These are phyloP conservation scores for Beroe forskalii DNA, from an alignment of 37 sponge, comb jelly and placozoan genomes.

Conservation along the genomic window DNA sequence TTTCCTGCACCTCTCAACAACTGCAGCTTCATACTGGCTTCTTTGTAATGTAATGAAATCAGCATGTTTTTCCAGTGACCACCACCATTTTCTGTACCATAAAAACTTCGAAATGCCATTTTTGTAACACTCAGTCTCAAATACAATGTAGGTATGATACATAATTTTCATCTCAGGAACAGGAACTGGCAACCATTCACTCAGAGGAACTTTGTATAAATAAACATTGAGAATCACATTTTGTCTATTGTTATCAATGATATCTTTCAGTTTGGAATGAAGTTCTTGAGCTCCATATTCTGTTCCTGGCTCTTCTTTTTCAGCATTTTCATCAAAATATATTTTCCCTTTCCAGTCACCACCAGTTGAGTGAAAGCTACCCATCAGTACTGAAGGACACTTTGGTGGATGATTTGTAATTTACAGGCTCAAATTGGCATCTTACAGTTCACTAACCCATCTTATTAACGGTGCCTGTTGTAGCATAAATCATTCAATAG, in stretches of 20 bases:
- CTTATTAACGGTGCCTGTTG: too few relatives aligned
- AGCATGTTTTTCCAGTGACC: background rate
- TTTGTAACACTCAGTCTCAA: background rate
- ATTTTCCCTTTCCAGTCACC: background rate
- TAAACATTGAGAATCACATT: background rate
- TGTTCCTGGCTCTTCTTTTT: background rate
- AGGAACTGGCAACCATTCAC: background rate
- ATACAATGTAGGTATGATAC: background rate
- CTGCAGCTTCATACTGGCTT: background rate
- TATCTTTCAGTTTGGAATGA: background rate
- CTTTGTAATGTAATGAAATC: background rate
- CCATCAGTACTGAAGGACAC: too few relatives aligned
- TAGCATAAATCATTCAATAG: too few relatives aligned
- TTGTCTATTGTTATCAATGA: background rate
- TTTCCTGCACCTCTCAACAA: background rate
- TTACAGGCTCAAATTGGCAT: too few relatives aligned
- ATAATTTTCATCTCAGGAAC: background rate
- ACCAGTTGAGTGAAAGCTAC: background rate
- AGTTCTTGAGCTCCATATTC: background rate
- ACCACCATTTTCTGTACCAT: background rate
- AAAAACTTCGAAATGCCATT: background rate
- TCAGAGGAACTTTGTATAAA: background rate
- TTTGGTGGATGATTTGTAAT: too few relatives aligned
- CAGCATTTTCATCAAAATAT: background rate
- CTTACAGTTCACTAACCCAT: too few relatives aligned